A percentile compares a stretch with the other conserved stretches of the same genome.
Conservation (phyloP, 2,888 invertebrate species). For the Scelioninae gen. 1 region DNA sequence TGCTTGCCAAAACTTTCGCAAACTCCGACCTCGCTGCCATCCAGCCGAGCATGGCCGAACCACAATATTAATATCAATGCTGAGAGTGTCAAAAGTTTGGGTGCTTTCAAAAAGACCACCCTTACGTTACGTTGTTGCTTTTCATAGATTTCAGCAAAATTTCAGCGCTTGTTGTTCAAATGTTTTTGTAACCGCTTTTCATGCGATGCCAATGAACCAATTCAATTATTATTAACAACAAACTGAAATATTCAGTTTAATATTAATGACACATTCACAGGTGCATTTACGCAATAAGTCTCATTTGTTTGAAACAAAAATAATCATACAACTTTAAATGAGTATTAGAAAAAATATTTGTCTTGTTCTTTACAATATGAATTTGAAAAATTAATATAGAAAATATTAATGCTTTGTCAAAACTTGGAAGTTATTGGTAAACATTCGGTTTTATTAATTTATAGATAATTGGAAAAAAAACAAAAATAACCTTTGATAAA, state of each 20-base stretch:
- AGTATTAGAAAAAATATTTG: no score
- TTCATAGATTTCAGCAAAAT: slow-evolving; percentile 44
- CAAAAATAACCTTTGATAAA: neutral
- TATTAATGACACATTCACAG: no score
- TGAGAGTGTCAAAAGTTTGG: slow-evolving; percentile 73
- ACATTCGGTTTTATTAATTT: neutral
- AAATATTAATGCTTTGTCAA: no score
- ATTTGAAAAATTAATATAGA: no score
- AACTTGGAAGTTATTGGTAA: no score
- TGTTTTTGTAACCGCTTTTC: slow-evolving; percentile 13
- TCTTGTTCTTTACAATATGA: no score
- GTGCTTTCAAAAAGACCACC: slow-evolving; percentile 52
- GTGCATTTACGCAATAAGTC: no score
- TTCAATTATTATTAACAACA: no score
- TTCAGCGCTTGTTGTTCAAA: slow-evolving; percentile 15
- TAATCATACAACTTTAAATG: no score
- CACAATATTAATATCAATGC: slow-evolving; percentile 75
- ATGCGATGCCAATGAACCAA: slow-evolving; percentile 10
- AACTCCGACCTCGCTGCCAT: slow-evolving; percentile 67
- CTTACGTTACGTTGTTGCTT: slow-evolving; percentile 34
- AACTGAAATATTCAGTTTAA: no score
- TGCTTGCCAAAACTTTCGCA: slow-evolving; percentile 70
- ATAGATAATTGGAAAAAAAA: neutral
- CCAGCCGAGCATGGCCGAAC: slow-evolving; percentile 64
- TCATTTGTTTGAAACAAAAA: no score